Evolutionary conservation across 1,140 invertebrate species (phyloP).

Genomic region (Drosophila sturtevanti): DNA sequence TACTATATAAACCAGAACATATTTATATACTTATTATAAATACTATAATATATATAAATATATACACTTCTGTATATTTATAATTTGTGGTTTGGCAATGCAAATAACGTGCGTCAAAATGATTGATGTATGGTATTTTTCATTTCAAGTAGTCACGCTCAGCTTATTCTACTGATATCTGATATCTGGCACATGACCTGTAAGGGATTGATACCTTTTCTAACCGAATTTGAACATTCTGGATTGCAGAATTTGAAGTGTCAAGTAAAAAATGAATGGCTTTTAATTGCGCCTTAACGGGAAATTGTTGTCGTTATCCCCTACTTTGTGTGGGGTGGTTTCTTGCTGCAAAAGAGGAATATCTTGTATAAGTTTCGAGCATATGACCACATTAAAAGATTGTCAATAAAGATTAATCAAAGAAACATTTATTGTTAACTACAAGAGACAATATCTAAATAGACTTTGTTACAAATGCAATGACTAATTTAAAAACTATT

Average conservation of each 20-base stretch:
- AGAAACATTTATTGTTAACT: too few species aligned
- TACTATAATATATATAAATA: background rate
- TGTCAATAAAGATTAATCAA: too few species aligned
- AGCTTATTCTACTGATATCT: constrained; percentile 43
- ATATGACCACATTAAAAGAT: too few species aligned
- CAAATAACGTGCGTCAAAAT: constrained; percentile 48
- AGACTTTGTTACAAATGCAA: too few species aligned
- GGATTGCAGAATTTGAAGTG: constrained; percentile 40
- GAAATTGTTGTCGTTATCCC: constrained; percentile 18
- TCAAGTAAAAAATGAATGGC: constrained; percentile 57
- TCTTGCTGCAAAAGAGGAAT: too few species aligned
- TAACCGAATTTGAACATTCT: constrained; percentile 44
- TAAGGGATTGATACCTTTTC: constrained; percentile 42
- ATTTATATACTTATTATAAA: too few species aligned
- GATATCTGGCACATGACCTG: constrained; percentile 59
- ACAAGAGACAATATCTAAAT: too few species aligned
- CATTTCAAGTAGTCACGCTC: constrained; percentile 9
- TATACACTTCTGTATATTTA: background rate
- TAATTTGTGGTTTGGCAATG: constrained; percentile 40
- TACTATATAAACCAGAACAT: constrained; percentile 6
- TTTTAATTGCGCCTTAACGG: constrained; percentile 63
- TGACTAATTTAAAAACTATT: too few species aligned
- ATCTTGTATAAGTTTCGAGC: too few species aligned
- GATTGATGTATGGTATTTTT: constrained; percentile 55
- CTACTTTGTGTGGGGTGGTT: constrained; percentile 8